Base-by-base conservation (phyloP, 2,113 vertebrate genomes). In the Eupsittula cactorum region DNA sequence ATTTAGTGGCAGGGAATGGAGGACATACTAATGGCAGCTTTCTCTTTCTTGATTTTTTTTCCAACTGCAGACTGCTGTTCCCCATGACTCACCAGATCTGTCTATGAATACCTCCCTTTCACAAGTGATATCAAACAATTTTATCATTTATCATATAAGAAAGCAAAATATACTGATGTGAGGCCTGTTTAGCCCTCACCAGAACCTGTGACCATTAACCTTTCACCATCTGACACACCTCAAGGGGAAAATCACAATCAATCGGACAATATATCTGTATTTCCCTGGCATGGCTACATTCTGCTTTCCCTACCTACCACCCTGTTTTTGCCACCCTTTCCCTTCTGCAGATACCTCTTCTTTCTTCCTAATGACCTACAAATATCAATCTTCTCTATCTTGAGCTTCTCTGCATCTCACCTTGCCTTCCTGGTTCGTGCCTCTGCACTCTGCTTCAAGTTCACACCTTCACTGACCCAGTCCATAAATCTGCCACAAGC, bases 131-230 rank as follows among this genome's bases (percentile, higher is more conserved):
- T 57, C 24, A 50, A 91, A 55, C 37, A 49, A 75, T 59, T 88
- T 46, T 8, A 53, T 31, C 33, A 28, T 1, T 25, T 0, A 49
- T 23, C 29, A 28, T 1, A 20, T 0, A 65, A 25, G 59, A 81
- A 92, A 81, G 55, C 8, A 86, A 89, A 90, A 46, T 5, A 16
- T 49, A 70, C 19, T 0, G 0, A 60, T 4, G 11, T 67, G 28
- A 16, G 31, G 25, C 21, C 35, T 52, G 65, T 85, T 44, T 7
- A 67, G n/a, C 41, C n/a, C 59, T 70, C 28, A 42, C 5, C 20
- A 76, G 74, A 74, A 47, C 8, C 25, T 59, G 16, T 21, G 57
- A 9, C 19, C 42, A 47, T 47, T 53, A 75, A 68, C 13, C 24
- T 64, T 64, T 68, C 20, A 47, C 31, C 46, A 13, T 6, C 59